Base-by-base conservation (phyloP, 2,113 vertebrate genomes). In the Clarias magur region DNA sequence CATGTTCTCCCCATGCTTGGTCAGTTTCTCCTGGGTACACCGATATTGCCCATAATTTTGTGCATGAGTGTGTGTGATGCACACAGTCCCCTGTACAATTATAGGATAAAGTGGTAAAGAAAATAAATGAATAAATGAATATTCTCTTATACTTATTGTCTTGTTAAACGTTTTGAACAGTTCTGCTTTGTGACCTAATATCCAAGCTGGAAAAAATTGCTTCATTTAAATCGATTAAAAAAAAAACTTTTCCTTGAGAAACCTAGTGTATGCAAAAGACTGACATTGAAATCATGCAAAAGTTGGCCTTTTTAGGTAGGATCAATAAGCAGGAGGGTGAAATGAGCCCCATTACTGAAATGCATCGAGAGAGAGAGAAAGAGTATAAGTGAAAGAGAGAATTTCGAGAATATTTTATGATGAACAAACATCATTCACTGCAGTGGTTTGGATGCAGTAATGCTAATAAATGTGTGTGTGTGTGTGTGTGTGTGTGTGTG, bases 381-480 rank as follows among this genome's bases (percentile, higher is more conserved):
- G 48, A 16, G 17, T 6, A 7, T 6, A 6, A 42, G 42, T 42
- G 42, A 42, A 42, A 73, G 19, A 75, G 38, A 75, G 72, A 38
- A 16, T 70, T 76, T 42, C 15, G 4, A 75, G 34, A 16, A 76
- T 62, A 38, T 53, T 62, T 3, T 30, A 67, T 27, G 38, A 17
- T 85, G 70, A 78, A 76, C 13, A 34, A 80, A 86, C 80, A 48
- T 76, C 53, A 17, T 82, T 87, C 42, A 63, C n/a, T 38, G 17
- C 75, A 27, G 34, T 65, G 63, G 62, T 76, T 87, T 88, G 79
- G 79, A 79, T 75, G 3, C 30, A 72, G 84, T 73, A 11, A 16
- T 83, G 78, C 27, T 56, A 79, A 75, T 68, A 82, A 60, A 85
- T 48, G 60, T 59, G 60, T 72, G 80, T 80, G 54, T 79, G 25